These are phyloP conservation scores for Eutolmus rufibarbis DNA, from an alignment of 2,888 invertebrate genomes.

Conservation along the genomic window DNA sequence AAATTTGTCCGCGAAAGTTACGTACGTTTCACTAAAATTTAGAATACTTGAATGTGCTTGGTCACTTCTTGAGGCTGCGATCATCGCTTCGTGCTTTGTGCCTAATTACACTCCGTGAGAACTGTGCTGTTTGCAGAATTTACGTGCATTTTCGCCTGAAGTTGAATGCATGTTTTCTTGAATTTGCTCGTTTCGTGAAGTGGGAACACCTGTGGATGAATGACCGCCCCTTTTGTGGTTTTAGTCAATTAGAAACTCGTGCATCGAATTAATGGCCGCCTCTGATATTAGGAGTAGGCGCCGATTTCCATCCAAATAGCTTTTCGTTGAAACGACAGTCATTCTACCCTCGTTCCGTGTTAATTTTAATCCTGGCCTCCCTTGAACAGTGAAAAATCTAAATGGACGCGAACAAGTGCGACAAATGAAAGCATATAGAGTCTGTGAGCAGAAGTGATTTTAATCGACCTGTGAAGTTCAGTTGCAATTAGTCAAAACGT, in stretches of 20 bases:
- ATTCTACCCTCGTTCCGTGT: neutral
- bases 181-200: neutral
- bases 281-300: neutral
- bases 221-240: neutral
- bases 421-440: neutral
- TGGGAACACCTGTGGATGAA: neutral
- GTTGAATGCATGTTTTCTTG: neutral
- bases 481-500: slow-evolving; percentile 35
- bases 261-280: slow-evolving; percentile 13
- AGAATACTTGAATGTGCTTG: neutral
- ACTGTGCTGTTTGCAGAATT: slow-evolving; percentile 16
- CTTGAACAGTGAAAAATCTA: neutral
- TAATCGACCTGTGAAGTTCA: slow-evolving; percentile 7
- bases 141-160: neutral
- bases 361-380: neutral
- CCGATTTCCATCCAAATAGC: neutral
- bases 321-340: neutral
- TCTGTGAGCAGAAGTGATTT: neutral
- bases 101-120: slow-evolving; percentile 23
- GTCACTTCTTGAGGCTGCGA: neutral
- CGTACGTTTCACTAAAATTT: neutral
- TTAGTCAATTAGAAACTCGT: slow-evolving; percentile 25
- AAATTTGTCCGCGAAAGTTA: neutral
- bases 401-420: neutral
- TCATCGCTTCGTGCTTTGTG: neutral